Evolutionary conservation across 1,140 invertebrate genomes (phyloP), one percentile per base, ranked within the genome.

Genomic region (Drosophila truncata): DNA sequence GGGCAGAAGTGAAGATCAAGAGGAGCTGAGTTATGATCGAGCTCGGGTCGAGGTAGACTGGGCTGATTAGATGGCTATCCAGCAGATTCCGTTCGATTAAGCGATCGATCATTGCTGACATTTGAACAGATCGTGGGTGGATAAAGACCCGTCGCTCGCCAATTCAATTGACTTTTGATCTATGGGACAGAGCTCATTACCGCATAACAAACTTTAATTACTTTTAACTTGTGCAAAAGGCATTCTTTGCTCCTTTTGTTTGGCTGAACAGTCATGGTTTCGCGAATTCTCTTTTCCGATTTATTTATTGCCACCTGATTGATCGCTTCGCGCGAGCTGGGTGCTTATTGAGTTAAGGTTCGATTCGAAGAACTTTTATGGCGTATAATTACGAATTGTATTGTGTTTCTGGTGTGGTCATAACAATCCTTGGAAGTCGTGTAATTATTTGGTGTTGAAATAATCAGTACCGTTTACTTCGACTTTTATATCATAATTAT

Each of bases 101-200:
- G 73, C 64, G 18, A 78, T 78, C 74, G 63, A 78, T 78, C 74
- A 78, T 61, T 33, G 50, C 52, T 78, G 74, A 58, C 74, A 78
- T 78, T 69, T 69, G 16, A 35, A 16, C 29, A 31, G 55, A 60
- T 59, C 55, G 74, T 78, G 63, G 74, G 74, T 69, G 74, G 41
- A 74, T 35, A 60, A 42, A 58, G 50, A 14, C 41, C 23, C 41
- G 62, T 65, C n/a, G 35, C 16, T 23, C 35, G 35, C 44, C 9
- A 9, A 33, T 11, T 66, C 50, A 66, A 70, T 67, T 54, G 46
- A 37, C 63, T 55, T 37, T 70, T 70, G 46, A 67, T 55, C 37
- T 20, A 18, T 33, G 25, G 27, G 37, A 33, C n/a, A 33, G 13
- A 2, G n/a, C 61, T 69, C 23, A 67, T 67, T 70, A 70, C 29